Conservation (phyloP, 2,888 invertebrate genomes). For the Andrena praecox region DNA sequence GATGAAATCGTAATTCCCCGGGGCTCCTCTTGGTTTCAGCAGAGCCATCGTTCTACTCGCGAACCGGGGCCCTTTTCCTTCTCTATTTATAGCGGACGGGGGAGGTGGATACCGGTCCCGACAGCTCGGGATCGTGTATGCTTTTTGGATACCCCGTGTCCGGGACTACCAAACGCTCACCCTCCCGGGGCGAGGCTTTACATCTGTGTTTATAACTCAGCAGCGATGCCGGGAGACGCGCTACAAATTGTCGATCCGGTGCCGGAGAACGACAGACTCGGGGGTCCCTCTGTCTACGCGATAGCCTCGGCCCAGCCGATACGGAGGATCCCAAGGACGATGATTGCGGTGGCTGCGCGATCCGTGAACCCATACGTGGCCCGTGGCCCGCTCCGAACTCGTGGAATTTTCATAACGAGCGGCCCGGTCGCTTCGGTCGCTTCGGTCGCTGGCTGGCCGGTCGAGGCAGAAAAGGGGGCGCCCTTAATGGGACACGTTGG, state of each 20-base stretch:
- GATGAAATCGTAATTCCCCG: conserved; percentile 49
- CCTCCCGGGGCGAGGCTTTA: conserved; percentile 40
- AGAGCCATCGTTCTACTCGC: neutral
- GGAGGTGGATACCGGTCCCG: conserved; percentile 15
- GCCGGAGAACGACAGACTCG: conserved; percentile 12
- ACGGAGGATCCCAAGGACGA: neutral
- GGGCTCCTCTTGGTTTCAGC: conserved; percentile 37
- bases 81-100: conserved; percentile 38
- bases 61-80: conserved; percentile 15
- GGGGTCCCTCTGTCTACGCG: neutral
- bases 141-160: conserved; percentile 47
- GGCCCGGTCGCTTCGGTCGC: conserved; percentile 8
- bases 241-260: conserved; percentile 59
- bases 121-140: conserved; percentile 19
- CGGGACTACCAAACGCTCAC: conserved; percentile 34
- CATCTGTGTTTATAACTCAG: conserved; percentile 52
- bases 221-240: conserved; percentile 25
- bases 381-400: conserved; percentile 46
- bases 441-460: neutral
- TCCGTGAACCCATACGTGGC: neutral
- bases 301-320: neutral
- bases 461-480: conserved; percentile 48
- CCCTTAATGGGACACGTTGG: conserved; percentile 78
- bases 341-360: conserved; percentile 74
- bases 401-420: conserved; percentile 64